Evolutionary conservation across 2,888 invertebrate genomes (phyloP).

Genomic region (Zygaena filipendulae): DNA sequence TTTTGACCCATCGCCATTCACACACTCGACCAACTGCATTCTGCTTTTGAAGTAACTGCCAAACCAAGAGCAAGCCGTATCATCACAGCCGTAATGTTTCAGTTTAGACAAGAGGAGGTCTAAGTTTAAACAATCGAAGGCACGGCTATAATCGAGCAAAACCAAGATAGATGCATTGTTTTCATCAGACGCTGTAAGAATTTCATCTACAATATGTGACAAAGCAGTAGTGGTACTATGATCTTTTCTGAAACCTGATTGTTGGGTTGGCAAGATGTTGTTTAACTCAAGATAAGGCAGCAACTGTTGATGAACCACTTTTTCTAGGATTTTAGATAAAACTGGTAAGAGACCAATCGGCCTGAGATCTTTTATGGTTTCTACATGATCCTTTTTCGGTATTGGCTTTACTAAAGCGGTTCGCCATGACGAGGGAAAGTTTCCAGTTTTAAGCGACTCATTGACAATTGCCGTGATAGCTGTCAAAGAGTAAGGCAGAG

Average conservation of each 20-base stretch:
- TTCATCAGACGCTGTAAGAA: no score
- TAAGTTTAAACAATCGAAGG: no score
- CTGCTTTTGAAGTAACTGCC: no score
- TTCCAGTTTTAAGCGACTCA: conserved; percentile 7
- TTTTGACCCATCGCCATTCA: no score
- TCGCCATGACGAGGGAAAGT: conserved; percentile 19
- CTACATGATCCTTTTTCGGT: conserved; percentile 16
- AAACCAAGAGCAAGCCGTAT: no score
- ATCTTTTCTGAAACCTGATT: conserved; percentile 4
- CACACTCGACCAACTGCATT: no score
- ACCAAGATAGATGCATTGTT: no score
- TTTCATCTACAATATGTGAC: not conserved
- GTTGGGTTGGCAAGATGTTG: not conserved
- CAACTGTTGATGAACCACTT: not conserved
- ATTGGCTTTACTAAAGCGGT: conserved; percentile 18
- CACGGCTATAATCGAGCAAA: no score
- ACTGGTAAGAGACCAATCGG: not conserved
- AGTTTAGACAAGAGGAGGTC: no score
- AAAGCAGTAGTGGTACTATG: conserved; percentile 4
- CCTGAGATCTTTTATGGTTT: not conserved
- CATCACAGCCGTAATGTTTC: no score
- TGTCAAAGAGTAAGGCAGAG: conserved; percentile 8
- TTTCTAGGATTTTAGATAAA: not conserved
- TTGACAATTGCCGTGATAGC: conserved; percentile 13
- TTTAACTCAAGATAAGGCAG: not conserved